A percentile compares a stretch with the other conserved stretches of the same genome.
Evolutionary conservation across 2,888 invertebrate species (phyloP).

Genomic region (Nemotelus nigrinus): DNA sequence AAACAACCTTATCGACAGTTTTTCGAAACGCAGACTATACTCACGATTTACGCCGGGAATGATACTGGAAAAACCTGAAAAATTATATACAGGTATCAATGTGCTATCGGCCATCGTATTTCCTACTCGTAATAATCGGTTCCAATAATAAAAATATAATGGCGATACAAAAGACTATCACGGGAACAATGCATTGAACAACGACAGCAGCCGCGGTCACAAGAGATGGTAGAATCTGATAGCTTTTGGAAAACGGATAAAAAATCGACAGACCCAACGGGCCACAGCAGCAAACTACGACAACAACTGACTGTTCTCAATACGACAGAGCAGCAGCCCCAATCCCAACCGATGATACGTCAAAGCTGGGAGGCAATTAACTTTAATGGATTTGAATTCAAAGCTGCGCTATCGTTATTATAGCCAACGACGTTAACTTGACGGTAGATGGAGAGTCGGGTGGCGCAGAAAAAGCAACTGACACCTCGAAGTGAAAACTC

Average conservation of each 20-base stretch:
- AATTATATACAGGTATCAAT: constrained; percentile 18
- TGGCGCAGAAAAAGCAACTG: background rate
- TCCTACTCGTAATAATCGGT: constrained; percentile 39
- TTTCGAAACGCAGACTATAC: too few species aligned
- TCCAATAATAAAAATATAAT: constrained; percentile 33
- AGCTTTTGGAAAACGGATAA: background rate
- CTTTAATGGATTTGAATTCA: constrained; percentile 42
- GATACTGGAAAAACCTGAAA: constrained; percentile 3
- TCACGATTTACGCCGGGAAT: background rate
- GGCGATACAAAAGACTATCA: constrained; percentile 13
- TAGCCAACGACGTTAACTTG: background rate
- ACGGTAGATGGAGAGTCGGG: background rate
- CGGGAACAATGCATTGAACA: background rate
- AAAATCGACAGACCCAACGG: background rate
- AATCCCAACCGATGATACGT: constrained; percentile 26
- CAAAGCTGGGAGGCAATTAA: constrained; percentile 37
- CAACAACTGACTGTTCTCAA: background rate
- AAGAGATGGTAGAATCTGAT: constrained; percentile 9
- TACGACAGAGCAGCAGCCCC: background rate
- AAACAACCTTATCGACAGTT: too few species aligned
- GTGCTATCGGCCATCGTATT: constrained; percentile 17
- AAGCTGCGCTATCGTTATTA: constrained; percentile 25
- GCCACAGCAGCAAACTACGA: background rate
- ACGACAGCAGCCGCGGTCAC: background rate
- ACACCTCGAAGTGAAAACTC: too few species aligned